Evolutionary conservation across 2,797 vertebrate genomes (phyloP).

Genomic region (Micromesistius poutassou): DNA sequence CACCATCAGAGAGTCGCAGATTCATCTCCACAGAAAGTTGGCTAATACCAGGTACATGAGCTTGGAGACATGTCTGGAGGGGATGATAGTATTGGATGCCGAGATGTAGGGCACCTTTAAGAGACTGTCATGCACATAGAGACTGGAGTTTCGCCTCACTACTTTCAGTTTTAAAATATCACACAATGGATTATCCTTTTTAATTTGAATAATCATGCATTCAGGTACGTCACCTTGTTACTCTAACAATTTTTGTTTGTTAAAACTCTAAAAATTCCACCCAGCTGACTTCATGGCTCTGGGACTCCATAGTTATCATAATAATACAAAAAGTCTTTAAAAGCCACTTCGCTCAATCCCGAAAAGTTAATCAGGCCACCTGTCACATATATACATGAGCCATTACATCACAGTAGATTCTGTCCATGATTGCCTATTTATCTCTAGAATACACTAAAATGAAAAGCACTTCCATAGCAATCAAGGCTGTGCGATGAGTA

Average conservation of each 20-base stretch:
- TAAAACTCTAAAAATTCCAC: neutral
- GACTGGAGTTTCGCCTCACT: neutral
- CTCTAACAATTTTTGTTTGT: neutral
- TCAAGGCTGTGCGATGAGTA: constrained; percentile 20
- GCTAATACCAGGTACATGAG: too few species aligned
- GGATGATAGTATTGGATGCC: too few species aligned
- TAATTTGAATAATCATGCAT: neutral
- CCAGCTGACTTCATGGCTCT: neutral
- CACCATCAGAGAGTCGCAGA: too few species aligned
- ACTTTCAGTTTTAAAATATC: neutral
- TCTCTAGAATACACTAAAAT: constrained; percentile 5
- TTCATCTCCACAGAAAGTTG: too few species aligned
- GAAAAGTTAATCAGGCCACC: neutral
- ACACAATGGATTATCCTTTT: neutral
- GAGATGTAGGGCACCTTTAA: too few species aligned
- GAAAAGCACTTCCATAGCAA: constrained; percentile 3
- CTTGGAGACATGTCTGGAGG: too few species aligned
- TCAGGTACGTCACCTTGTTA: neutral
- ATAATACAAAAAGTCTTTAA: neutral
- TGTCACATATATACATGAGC: constrained; percentile 2
- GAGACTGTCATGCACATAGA: too few species aligned
- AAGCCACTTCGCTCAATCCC: neutral
- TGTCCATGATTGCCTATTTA: constrained; percentile 3
- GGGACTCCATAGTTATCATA: neutral
- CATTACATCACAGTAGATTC: neutral